These are phyloP conservation scores for Hippocampus zosterae DNA, from an alignment of 2,113 vertebrate species.

Conservation along the genomic window DNA sequence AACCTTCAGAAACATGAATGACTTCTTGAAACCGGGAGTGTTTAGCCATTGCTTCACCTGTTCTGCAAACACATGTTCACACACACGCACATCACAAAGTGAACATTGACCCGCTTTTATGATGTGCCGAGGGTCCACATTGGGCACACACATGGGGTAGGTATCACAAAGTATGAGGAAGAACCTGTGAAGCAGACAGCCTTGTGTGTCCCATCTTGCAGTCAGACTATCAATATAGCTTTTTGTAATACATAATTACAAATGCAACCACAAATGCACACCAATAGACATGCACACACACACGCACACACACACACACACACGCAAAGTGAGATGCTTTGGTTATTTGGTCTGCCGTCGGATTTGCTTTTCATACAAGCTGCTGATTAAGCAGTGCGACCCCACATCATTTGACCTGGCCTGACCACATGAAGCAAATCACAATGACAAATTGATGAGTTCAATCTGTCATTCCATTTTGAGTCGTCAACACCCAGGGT, in stretches of 20 bases:
- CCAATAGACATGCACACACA: too few species aligned
- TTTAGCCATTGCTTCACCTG: slow-evolving; percentile 76
- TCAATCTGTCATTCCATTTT: neutral
- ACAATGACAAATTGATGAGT: neutral
- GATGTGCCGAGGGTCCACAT: slow-evolving; percentile 14
- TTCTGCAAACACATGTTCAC: slow-evolving; percentile 72
- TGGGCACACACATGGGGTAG: slow-evolving; percentile 8
- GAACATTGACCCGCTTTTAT: slow-evolving; percentile 32
- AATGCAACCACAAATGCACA: slow-evolving; percentile 54
- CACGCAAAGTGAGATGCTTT: slow-evolving; percentile 25
- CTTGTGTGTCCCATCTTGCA: slow-evolving; percentile 47
- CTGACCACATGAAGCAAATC: neutral
- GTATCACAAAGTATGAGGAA: slow-evolving; percentile 30
- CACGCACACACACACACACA: slow-evolving; percentile 6
- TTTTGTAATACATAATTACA: slow-evolving; percentile 68
- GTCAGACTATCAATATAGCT: slow-evolving; percentile 58
- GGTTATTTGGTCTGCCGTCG: slow-evolving; percentile 8
- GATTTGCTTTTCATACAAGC: neutral
- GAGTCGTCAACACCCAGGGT: neutral
- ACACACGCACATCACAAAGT: slow-evolving; percentile 41
- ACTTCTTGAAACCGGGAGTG: slow-evolving; percentile 90
- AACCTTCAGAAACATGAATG: slow-evolving; percentile 81
- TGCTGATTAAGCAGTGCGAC: neutral
- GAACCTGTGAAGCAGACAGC: slow-evolving; percentile 29
- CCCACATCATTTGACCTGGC: neutral